These are phyloP conservation scores for Aphelocoma coerulescens DNA, from an alignment of 2,113 vertebrate species.

Conservation along the genomic window DNA sequence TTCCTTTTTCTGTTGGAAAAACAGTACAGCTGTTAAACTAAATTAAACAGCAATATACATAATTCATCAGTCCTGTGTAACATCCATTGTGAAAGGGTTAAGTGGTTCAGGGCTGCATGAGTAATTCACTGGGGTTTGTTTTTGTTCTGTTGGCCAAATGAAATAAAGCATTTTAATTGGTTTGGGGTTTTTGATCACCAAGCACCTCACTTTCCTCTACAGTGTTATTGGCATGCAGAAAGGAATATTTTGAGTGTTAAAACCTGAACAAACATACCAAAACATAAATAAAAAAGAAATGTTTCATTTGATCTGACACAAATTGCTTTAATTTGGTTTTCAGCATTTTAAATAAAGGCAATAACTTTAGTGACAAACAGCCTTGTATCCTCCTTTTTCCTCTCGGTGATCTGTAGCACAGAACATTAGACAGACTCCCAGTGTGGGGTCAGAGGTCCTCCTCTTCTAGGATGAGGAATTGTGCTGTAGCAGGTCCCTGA, in stretches of 20 bases:
- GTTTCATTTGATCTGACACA: not conserved
- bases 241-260: not conserved
- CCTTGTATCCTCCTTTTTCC: not conserved
- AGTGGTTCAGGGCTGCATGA: not conserved
- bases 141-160: not conserved
- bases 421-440: not conserved
- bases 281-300: not conserved
- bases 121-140: not conserved
- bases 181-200: not conserved
- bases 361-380: not conserved
- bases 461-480: not conserved
- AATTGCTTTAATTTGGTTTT: not conserved
- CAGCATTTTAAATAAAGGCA: not conserved
- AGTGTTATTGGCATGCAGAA: not conserved
- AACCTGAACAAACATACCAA: not conserved
- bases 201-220: not conserved
- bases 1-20: not conserved
- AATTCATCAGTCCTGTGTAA: not conserved
- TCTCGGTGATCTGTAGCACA: not conserved
- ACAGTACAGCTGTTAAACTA: not conserved
- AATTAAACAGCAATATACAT: slow-evolving; percentile 1
- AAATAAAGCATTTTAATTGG: slow-evolving; percentile 1
- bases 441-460: not conserved
- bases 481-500: not conserved
- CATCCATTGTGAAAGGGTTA: slow-evolving; percentile 25